Evolutionary conservation across 2,113 vertebrate species (phyloP), one percentile per base, ranked within the genome.

Genomic region (Sigmodon hispidus): DNA sequence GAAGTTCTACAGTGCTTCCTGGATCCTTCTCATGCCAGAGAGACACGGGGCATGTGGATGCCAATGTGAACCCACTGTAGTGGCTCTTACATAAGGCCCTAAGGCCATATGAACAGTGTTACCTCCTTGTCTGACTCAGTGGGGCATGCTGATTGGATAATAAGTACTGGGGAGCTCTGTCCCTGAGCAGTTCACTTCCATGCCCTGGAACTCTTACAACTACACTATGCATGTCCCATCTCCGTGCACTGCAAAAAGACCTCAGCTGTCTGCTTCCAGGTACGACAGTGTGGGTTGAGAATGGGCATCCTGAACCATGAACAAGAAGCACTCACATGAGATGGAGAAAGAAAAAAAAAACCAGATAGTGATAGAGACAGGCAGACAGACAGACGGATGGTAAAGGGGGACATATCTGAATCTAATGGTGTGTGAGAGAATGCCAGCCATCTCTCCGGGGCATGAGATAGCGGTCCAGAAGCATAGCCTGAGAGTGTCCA

Each of bases 201-300:
- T 99, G 12, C 98, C 98, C 87, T 99, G 99, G 99, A 99, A 99
- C 97, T 16, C 94, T 0, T 99, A 99, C 98, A 99, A 93, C 52
- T 98, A 96, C 80, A 83, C 89, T 99, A 98, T 0, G 99, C 99
- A n/a, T n/a, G n/a, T 0, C 99, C 99, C 0, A 98, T 99, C 97
- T 99, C 99, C 3, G 87, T 99, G 99, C 99, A 99, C 97, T 99
- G 99, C 98, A 99, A 99, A 98, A 98, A 99, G 98, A 99, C 99
- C 63, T 99, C 98, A 0, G 99, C 99, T 0, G 19, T 98, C 26
- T 98, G 98, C 10, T 99, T 99, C 96, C 99, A 99, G 95, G 99
- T 99, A 94, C 1, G 99, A 98, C 83, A 0, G 0, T 2, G 0
- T 31, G 3, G 7, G 19, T n/a, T 1, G 8, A 31, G 26, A 2